A percentile compares a stretch with the other conserved stretches of the same genome.
Evolutionary conservation across 2,113 vertebrate species (phyloP).

Genomic region (Bombycilla garrulus): DNA sequence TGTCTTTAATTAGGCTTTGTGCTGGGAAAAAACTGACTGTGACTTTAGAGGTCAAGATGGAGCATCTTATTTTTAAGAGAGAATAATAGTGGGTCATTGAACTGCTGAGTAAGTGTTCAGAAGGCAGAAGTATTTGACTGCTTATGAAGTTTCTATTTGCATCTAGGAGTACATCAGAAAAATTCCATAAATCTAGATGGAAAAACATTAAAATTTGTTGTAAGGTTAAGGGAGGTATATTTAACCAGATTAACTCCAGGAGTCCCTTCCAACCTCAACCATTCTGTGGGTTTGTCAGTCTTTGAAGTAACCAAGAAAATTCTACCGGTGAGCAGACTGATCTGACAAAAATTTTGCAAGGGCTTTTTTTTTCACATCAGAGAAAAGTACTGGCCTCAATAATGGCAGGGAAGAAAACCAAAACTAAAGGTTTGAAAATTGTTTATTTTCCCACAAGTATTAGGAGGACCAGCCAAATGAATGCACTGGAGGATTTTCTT

Average conservation of each 20-base stretch:
- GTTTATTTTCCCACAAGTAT: constrained; percentile 41
- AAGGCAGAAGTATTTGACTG: background rate
- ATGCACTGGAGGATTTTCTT: background rate
- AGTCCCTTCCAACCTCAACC: background rate
- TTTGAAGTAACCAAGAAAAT: background rate
- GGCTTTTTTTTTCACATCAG: background rate
- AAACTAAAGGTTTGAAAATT: background rate
- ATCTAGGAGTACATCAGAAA: background rate
- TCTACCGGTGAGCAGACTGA: background rate
- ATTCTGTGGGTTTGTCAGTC: background rate
- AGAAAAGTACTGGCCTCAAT: background rate
- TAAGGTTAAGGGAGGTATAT: background rate
- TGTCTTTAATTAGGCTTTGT: constrained; percentile 2
- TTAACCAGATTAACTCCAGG: background rate
- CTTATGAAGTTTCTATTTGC: background rate
- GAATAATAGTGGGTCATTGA: background rate
- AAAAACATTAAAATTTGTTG: background rate
- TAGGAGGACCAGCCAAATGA: background rate
- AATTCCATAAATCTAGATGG: background rate
- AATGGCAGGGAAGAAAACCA: background rate
- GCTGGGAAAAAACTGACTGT: background rate
- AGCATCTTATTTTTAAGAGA: background rate
- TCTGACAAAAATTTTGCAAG: background rate
- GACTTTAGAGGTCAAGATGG: background rate
- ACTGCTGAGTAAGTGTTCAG: background rate